Base-by-base conservation (phyloP, 2,113 vertebrate species). In the Corythornis vintsioides region DNA sequence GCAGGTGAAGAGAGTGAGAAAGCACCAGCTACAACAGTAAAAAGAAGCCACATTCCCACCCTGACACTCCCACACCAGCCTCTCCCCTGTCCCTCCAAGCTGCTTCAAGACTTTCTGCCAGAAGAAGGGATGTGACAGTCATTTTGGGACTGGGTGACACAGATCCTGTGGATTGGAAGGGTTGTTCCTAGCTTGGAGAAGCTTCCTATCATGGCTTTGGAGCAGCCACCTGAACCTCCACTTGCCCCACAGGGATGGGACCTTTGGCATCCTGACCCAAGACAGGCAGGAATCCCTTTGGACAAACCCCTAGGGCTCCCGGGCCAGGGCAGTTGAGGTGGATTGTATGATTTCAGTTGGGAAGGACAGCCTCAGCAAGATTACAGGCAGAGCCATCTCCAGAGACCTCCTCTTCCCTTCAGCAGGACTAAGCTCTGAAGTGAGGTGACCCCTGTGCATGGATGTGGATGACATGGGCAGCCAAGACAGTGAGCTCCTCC, bases 11-110 rank as follows among this genome's bases (percentile, higher is more conserved):
- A 55, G 31, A 76, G 83, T 91, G 90, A 83, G 86, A 95, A 65
- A 90, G 90, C 6, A 3, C 59, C 76, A 80, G 70, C 75, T 90
- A 73, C 15, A 91, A 90, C 53, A 92, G 78, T 76, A 85, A 91
- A 92, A 86, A 70, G 9, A 84, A 94, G 53, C 38, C 60, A 35
- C 48, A 24, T 67, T 25, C 17, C 25, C 69, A 81, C 15, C 21
- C 42, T 4, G 3, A 65, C 29, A 22, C 14, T 35, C 26, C 48
- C 35, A 31, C 7, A 4, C 57, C 70, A 70, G 65, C n/a, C 67
- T 76, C 48, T 61, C n/a, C 48, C 31, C 42, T 66, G 24, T 50
- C 29, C 24, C 22, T 72, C 52, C 20, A 19, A 70, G 42, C 35
- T 93, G 64, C 48, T 95, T 73, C 15, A 14, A 95, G 81, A 53